Percentiles rank a stretch among this genome's conserved stretches.
phyloP scores from a whole-genome alignment of 1,140 invertebrate genomes.

The Lethocerus indicus region DNA sequence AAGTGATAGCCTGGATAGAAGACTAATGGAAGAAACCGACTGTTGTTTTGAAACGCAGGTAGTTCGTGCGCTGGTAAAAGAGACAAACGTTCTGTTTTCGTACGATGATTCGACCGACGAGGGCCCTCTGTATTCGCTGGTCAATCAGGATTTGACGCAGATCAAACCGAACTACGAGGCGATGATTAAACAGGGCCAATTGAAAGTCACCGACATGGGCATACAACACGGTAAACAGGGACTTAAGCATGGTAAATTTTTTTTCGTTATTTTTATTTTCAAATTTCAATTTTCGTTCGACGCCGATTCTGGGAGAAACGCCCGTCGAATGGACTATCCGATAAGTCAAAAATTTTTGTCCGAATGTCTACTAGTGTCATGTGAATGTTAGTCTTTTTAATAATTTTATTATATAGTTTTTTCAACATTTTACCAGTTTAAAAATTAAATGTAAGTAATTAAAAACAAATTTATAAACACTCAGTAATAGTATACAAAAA shows the following conservation, averaged over 20 bases:
- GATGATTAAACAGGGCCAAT: slow-evolving; percentile 64
- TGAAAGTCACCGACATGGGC: slow-evolving; percentile 72
- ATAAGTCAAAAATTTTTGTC: too few species aligned
- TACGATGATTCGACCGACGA: slow-evolving; percentile 39
- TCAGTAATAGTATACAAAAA: too few species aligned
- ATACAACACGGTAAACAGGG: slow-evolving; percentile 49
- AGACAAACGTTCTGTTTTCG: slow-evolving; percentile 49
- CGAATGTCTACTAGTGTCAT: too few species aligned
- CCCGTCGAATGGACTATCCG: too few species aligned
- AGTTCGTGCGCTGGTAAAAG: slow-evolving; percentile 59
- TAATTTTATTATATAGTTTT: background rate
- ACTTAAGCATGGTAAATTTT: slow-evolving; percentile 7
- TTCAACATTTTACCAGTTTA: too few species aligned
- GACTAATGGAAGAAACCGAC: too few species aligned
- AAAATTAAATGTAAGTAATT: too few species aligned
- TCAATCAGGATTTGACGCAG: slow-evolving; percentile 51
- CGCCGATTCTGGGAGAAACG: too few species aligned
- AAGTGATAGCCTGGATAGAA: too few species aligned
- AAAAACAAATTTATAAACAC: too few species aligned
- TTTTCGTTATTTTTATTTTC: background rate
- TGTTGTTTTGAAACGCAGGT: slow-evolving; percentile 28
- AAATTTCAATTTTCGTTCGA: too few species aligned
- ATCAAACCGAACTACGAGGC: slow-evolving; percentile 79
- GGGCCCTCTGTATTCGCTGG: slow-evolving; percentile 48
- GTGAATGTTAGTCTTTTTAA: background rate